Percentiles rank a stretch among this genome's conserved stretches.
Evolutionary conservation across 2,888 invertebrate genomes (phyloP).

Genomic region (Chaetogeoica ovagalla): DNA sequence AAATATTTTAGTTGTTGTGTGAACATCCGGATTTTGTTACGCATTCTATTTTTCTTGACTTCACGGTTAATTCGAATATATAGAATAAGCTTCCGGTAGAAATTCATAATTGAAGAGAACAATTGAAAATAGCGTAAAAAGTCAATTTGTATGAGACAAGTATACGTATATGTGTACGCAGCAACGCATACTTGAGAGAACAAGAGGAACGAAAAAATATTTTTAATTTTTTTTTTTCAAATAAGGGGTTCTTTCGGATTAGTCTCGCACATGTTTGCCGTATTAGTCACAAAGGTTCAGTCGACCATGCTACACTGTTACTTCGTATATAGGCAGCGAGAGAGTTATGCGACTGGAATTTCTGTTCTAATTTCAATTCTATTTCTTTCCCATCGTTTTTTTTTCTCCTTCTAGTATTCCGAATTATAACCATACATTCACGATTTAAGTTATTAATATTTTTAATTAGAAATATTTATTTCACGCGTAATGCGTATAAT

Average conservation of each 20-base stretch:
- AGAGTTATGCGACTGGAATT: constrained; percentile 20
- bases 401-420: neutral
- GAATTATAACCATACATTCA: neutral
- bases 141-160: constrained; percentile 8
- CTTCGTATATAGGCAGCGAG: neutral
- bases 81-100: constrained; percentile 3
- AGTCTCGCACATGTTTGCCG: constrained; percentile 47
- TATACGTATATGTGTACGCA: neutral
- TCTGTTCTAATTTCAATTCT: constrained; percentile 23
- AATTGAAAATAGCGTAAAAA: constrained; percentile 34
- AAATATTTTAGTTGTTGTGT: neutral
- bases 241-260: constrained; percentile 34
- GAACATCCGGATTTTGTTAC: constrained; percentile 24
- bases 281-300: constrained; percentile 47
- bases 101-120: constrained; percentile 25
- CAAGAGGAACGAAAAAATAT: constrained; percentile 7
- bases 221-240: constrained; percentile 8
- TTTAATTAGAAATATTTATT: neutral
- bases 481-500: no score
- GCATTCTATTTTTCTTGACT: constrained; percentile 1
- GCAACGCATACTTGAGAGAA: neutral
- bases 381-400: neutral
- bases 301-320: constrained; percentile 12
- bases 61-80: constrained; percentile 12
- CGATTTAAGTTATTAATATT: neutral